Percentiles rank a stretch among this genome's conserved stretches.
These are phyloP conservation scores for Apamea crenata DNA, from an alignment of 2,888 invertebrate genomes.

Conservation along the genomic window DNA sequence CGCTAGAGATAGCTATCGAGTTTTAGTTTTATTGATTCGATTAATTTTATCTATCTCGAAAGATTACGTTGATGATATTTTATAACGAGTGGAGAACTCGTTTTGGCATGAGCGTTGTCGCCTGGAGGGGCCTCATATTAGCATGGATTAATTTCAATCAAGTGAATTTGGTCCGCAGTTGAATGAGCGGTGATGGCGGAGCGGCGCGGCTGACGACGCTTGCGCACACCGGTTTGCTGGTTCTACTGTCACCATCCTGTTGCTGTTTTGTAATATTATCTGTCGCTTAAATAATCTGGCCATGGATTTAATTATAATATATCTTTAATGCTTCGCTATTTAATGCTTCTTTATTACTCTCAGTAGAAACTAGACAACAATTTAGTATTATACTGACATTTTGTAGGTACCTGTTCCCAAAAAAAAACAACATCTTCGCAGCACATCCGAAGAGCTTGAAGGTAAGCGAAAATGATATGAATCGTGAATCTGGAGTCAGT, in stretches of 20 bases:
- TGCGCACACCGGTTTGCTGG: conserved; percentile 54
- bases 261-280: conserved; percentile 36
- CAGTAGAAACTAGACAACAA: not conserved
- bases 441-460: not conserved
- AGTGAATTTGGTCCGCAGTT: conserved; percentile 76
- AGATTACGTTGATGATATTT: conserved; percentile 70
- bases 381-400: not conserved
- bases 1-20: conserved; percentile 13
- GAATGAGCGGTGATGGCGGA: conserved; percentile 67
- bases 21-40: conserved; percentile 58
- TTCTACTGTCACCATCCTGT: conserved; percentile 44
- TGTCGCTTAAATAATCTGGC: conserved; percentile 5
- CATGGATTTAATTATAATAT: not conserved
- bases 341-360: not conserved
- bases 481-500: not conserved
- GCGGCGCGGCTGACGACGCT: conserved; percentile 58
- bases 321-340: not conserved
- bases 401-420: conserved; percentile 3
- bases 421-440: not conserved
- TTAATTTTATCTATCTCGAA: conserved; percentile 50
- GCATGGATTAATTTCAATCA: conserved; percentile 84
- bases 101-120: conserved; percentile 73
- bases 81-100: conserved; percentile 72
- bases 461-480: not conserved
- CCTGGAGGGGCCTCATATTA: conserved; percentile 83